Evolutionary conservation across 1,140 invertebrate genomes (phyloP), one percentile per base, ranked within the genome.

Genomic region (Drosophila ironensis): DNA sequence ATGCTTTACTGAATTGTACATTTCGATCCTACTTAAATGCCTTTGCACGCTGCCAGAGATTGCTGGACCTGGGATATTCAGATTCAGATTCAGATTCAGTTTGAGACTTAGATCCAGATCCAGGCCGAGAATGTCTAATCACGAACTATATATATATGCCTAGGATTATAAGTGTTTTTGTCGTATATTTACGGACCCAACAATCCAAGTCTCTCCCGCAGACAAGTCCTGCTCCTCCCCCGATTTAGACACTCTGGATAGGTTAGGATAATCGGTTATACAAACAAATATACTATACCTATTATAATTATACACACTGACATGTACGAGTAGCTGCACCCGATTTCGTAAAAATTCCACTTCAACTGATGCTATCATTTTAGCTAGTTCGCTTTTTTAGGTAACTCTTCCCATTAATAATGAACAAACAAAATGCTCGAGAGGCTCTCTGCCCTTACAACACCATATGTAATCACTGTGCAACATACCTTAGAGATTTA

Each of bases 311-410:
- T 48, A 63, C n/a, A 41, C 22, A 50, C 44, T 41, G 12, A 45
- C 11, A 19, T 70, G 54, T 41, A 41, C 35, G 47, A 67, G 19
- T 56, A 78, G 45, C 38, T 51, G 56, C 67, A 81, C 78, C 57
- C 56, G 27, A 82, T 73, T 76, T 84, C 77, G 63, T 73, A 56
- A 77, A 42, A 78, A 82, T 82, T 82, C 77, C 77, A 82, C 45
- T 48, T 69, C 25, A 46, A 59, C 47, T 44, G n/a, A 47, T 27
- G 42, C 16, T 47, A 68, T 27, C 28, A 44, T 27, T 33, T 42
- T 57, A 48, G 66, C 42, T 50, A 69, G 40, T 59, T 63, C n/a
- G 33, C 24, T 60, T 38, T 30, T 63, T 37, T 16, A 8, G 7
- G 12, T 37, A 16, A 22, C 40, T 28, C 24, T 59, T 35, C 24